Evolutionary conservation across 2,113 vertebrate species (phyloP), one percentile per base, ranked within the genome.

Genomic region (Sinocyclocheilus rhinocerous): DNA sequence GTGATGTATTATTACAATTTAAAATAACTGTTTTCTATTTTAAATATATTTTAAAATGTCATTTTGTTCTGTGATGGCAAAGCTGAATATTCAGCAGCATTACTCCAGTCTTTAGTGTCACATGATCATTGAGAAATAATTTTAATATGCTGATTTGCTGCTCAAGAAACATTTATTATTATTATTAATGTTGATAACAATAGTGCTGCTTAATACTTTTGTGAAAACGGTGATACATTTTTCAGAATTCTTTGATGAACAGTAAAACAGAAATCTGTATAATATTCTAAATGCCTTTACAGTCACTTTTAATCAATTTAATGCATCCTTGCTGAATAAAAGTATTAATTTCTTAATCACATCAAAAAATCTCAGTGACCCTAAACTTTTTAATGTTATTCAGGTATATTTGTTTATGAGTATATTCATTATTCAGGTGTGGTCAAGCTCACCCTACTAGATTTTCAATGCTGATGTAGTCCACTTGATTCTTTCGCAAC

Each of bases 401-500:
- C 57, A n/a, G 22, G 22, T 61, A 59, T 9, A 57, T 16, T 18
- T 4, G 15, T 0, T 1, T 55, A 57, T 20, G 55, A 76, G 42
- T 50, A 8, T 48, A 13, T 76, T 26, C 73, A 72, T 11, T 72
- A 61, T 61, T 81, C 11, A 50, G n/a, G 16, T 26, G n/a, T 16
- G 87, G 22, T 48, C 33, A 81, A n/a, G 69, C 81, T 79, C 69
- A 88, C 85, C 87, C 90, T 59, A 20, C 1, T 29, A 48, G 15
- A 55, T 52, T 90, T 86, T 85, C 33, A 63, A 90, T 88, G 42
- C 63, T 85, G 59, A 92, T 61, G 87, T 85, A 89, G 87, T 91
- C 89, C 1, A 15, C 6, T 86, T 91, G 87, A 16, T 42, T 78
- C 1, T 3, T 36, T 12, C 61, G 24, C 13, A 87, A 87, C 12